Percentiles rank a stretch among this genome's conserved stretches.
Conservation (phyloP, 2,888 invertebrate genomes). For the Ypsolopha sequella region DNA sequence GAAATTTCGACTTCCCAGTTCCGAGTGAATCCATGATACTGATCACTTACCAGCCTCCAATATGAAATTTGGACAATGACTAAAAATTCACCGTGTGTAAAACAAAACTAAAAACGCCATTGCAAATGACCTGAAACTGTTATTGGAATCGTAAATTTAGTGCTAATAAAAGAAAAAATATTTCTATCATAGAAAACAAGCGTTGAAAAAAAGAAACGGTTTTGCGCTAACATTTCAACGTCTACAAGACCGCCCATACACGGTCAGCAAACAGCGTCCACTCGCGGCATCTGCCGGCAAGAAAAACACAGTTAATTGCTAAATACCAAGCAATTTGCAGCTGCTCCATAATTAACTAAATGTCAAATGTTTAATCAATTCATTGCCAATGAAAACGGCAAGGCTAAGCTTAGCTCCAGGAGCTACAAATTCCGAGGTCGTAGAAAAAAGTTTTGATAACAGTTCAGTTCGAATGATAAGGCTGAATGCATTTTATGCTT, state of each 20-base stretch:
- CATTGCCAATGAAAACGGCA: constrained; percentile 29
- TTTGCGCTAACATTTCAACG: not conserved
- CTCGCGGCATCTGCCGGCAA: constrained; percentile 47
- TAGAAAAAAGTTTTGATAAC: not conserved
- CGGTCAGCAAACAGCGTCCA: constrained; percentile 16
- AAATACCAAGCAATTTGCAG: constrained; percentile 46
- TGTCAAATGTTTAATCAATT: constrained; percentile 56
- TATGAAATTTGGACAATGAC: too few species aligned
- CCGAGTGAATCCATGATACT: too few species aligned
- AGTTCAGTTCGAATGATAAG: not conserved
- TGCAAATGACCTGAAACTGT: too few species aligned
- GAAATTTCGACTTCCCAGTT: too few species aligned
- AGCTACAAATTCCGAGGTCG: not conserved
- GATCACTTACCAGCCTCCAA: too few species aligned
- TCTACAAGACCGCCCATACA: constrained; percentile 22
- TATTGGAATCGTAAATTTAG: too few species aligned
- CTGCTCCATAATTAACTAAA: constrained; percentile 52
- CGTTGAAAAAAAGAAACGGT: constrained; percentile 1
- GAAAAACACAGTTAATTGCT: constrained; percentile 28
- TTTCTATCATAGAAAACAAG: too few species aligned
- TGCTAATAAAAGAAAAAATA: too few species aligned
- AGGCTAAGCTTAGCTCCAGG: constrained; percentile 32
- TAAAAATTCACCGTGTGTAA: too few species aligned
- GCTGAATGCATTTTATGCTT: not conserved
- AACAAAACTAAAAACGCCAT: too few species aligned